These are phyloP conservation scores for Amphipoea oculea DNA, from an alignment of 2,888 invertebrate genomes.

Conservation along the genomic window DNA sequence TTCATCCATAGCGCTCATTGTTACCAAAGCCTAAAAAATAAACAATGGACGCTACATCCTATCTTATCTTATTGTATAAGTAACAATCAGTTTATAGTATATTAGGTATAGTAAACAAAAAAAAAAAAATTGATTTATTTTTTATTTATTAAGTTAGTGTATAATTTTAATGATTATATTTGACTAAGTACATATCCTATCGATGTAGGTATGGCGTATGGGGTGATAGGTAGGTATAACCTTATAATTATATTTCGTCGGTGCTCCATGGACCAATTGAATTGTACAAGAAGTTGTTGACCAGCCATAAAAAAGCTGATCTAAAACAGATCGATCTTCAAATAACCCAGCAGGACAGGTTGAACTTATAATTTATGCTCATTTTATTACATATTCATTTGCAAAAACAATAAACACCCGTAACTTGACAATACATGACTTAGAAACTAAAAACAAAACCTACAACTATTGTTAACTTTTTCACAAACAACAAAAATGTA, in stretches of 20 bases:
- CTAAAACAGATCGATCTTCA: conserved; percentile 38
- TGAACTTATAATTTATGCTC: not conserved
- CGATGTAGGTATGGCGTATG: not conserved
- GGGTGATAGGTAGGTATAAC: not conserved
- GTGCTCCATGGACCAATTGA: too few species aligned
- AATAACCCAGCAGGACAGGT: conserved; percentile 40
- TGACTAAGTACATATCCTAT: not conserved
- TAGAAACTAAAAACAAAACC: not conserved
- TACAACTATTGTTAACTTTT: conserved; percentile 23
- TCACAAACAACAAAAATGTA: conserved; percentile 15
- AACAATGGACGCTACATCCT: conserved; percentile 75
- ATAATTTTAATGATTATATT: not conserved
- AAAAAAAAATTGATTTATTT: not conserved
- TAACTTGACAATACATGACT: conserved; percentile 7
- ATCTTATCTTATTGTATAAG: conserved; percentile 69
- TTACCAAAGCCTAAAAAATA: conserved; percentile 74
- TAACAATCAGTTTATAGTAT: conserved; percentile 54
- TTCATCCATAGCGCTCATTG: conserved; percentile 75
- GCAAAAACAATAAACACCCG: not conserved
- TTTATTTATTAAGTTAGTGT: not conserved
- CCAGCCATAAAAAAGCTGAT: conserved; percentile 28
- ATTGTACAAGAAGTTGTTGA: conserved; percentile 17
- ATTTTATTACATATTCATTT: conserved; percentile 34
- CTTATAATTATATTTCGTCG: conserved; percentile 9
- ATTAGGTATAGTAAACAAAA: not conserved